These are phyloP conservation scores for Halcyon malimbica DNA, from an alignment of 2,113 vertebrate genomes.

Conservation along the genomic window DNA sequence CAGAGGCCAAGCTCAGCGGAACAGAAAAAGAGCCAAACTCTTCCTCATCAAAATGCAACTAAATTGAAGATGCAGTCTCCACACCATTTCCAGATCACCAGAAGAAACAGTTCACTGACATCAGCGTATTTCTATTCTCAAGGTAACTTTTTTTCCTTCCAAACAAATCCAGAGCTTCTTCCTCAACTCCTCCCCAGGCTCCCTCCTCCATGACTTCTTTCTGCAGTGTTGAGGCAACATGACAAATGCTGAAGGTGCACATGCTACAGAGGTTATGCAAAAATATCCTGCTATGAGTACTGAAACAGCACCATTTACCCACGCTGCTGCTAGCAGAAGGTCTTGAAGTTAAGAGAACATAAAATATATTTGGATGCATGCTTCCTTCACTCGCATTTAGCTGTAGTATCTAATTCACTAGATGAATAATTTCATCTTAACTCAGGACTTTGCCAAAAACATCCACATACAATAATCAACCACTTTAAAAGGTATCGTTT, in stretches of 20 bases:
- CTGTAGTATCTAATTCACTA: not conserved
- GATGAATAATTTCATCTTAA: not conserved
- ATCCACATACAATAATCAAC: not conserved
- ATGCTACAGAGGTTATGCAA: not conserved
- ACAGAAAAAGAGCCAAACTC: not conserved
- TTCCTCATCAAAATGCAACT: not conserved
- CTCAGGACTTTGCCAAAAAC: constrained; percentile 19
- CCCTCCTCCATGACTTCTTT: not conserved
- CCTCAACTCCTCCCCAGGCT: not conserved
- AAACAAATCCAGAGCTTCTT: not conserved
- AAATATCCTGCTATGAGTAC: not conserved
- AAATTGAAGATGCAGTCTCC: not conserved
- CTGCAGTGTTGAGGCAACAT: not conserved
- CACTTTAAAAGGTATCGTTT: not conserved
- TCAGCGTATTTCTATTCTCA: not conserved
- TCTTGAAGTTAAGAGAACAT: not conserved
- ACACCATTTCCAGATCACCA: not conserved
- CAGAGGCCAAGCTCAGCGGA: not conserved
- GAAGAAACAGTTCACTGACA: not conserved
- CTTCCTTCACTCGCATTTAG: not conserved
- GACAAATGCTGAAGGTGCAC: not conserved
- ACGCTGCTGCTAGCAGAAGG: not conserved
- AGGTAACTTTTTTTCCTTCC: not conserved
- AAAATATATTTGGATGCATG: not conserved
- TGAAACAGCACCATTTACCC: not conserved